A percentile compares a stretch with the other conserved stretches of the same genome.
These are phyloP conservation scores for Punctoribates punctum DNA, from an alignment of 2,888 invertebrate genomes.

Conservation along the genomic window DNA sequence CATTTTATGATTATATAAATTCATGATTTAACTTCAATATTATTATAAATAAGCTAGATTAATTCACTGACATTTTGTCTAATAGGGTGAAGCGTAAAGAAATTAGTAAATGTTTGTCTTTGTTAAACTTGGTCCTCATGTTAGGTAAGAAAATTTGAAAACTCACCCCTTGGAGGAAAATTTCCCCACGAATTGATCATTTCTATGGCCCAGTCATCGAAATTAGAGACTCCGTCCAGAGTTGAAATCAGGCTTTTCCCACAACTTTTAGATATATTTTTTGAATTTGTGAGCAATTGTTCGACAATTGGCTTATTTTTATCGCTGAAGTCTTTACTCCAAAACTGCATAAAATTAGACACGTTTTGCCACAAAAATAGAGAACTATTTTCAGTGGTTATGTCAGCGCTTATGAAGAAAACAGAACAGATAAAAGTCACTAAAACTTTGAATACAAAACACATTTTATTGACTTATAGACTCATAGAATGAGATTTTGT, in stretches of 20 bases:
- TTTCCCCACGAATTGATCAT: slow-evolving; percentile 39
- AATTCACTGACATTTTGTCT: too few relatives aligned
- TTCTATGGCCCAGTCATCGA: background rate
- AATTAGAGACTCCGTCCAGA: background rate
- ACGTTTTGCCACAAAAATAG: slow-evolving; percentile 5
- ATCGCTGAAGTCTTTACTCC: background rate
- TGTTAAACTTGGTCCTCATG: too few relatives aligned
- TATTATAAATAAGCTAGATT: too few relatives aligned
- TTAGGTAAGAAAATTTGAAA: too few relatives aligned
- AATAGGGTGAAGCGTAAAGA: too few relatives aligned
- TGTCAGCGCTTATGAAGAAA: background rate
- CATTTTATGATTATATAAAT: too few relatives aligned
- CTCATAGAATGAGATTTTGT: background rate
- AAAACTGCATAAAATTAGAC: background rate
- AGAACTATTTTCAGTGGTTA: background rate
- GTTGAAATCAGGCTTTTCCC: background rate
- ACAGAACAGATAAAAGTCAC: background rate
- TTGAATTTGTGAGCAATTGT: background rate
- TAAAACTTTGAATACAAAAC: too few relatives aligned
- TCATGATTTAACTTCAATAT: too few relatives aligned
- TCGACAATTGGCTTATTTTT: slow-evolving; percentile 1
- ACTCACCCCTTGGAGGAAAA: slow-evolving; percentile 32
- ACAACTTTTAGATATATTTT: background rate
- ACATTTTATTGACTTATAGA: too few relatives aligned
- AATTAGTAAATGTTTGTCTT: too few relatives aligned